Evolutionary conservation across 2,797 vertebrate species (phyloP).

Genomic region (Pyrocephalus nanus): DNA sequence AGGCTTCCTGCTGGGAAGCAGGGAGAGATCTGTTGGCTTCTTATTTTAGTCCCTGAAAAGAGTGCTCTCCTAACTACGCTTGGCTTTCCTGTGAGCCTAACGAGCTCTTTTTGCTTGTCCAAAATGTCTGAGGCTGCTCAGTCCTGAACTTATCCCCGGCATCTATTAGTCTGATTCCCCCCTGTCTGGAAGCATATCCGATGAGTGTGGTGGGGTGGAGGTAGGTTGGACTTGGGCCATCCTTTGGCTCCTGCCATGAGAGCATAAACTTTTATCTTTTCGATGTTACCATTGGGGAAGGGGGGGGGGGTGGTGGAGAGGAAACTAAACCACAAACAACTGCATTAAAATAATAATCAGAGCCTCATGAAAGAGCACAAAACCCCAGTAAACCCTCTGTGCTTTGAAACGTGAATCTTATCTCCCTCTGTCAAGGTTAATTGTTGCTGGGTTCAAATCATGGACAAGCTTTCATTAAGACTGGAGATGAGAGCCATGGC

Average conservation of each 20-base stretch:
- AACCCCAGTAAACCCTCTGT: not conserved
- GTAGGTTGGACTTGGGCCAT: conserved; percentile 23
- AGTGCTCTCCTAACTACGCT: not conserved
- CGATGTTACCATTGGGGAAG: not conserved
- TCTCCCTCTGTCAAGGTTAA: conserved; percentile 45
- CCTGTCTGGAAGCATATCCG: not conserved
- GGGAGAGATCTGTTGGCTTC: not conserved
- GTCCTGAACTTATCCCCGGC: not conserved
- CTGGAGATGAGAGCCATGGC: conserved; percentile 2
- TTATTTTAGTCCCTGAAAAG: not conserved
- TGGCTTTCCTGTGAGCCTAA: conserved; percentile 12
- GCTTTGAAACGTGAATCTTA: conserved; percentile 55
- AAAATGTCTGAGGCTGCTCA: not conserved
- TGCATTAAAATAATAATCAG: conserved; percentile 58
- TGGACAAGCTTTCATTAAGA: conserved; percentile 35
- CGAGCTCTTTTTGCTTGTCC: not conserved
- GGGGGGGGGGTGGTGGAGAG: not conserved
- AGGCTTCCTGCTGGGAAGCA: conserved; percentile 16
- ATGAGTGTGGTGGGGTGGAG: not conserved
- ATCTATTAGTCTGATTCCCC: not conserved
- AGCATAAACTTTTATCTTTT: conserved; percentile 2
- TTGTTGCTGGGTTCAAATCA: conserved; percentile 46
- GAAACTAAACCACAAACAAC: conserved; percentile 42
- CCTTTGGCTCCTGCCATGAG: not conserved
- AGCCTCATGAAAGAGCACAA: not conserved